Base-by-base conservation (phyloP, 2,888 invertebrate species). In the Caenorhabditis virilis region DNA sequence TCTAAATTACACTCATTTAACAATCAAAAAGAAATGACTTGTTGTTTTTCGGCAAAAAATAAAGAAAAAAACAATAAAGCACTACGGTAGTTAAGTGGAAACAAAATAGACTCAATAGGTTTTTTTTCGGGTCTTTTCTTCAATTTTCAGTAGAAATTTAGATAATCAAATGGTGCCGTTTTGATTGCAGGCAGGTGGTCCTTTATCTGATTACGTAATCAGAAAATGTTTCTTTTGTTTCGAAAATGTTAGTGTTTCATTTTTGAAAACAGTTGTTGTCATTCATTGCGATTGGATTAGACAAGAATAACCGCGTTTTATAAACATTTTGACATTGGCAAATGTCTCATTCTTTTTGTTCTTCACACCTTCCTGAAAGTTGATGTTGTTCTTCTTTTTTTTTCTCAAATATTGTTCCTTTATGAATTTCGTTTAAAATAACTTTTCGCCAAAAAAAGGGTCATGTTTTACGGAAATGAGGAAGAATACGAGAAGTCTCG, bases 261-360 rank as follows among this genome's bases (percentile, higher is more conserved):
- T 26, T 61, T 43, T 62, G 48, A 57, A 62, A 62, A 62, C 62
- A 62, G 56, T 62, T 62, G 62, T 62, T 56, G n/a, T n/a, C n/a
- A n/a, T n/a, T n/a, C 30, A 38, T 62, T 33, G 35, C 47, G 52
- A 56, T 56, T 56, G 52, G 62, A 62, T 62, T 62, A 62, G 56
- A 56, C 52, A 48, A 48, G 50, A 56, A 51, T 55, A 18, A n/a
- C 13, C 48, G 49, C 46, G 46, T 56, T 36, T 57, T 42, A 56
- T 56, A 52, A 62, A 62, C 62, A 56, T 42, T 51, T 30, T 27
- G 15, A 9, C 20, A 20, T n/a, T n/a, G n/a, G n/a, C n/a, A n/a
- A n/a, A n/a, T n/a, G n/a, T n/a, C 30, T 30, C 30, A 30, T 30
- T 30, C 13, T 30, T 30, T 30, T 30, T 30, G 6, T 30, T 30